Evolutionary conservation across 2,113 vertebrate species (phyloP), one percentile per base, ranked within the genome.

Genomic region (Siniperca knerii): DNA sequence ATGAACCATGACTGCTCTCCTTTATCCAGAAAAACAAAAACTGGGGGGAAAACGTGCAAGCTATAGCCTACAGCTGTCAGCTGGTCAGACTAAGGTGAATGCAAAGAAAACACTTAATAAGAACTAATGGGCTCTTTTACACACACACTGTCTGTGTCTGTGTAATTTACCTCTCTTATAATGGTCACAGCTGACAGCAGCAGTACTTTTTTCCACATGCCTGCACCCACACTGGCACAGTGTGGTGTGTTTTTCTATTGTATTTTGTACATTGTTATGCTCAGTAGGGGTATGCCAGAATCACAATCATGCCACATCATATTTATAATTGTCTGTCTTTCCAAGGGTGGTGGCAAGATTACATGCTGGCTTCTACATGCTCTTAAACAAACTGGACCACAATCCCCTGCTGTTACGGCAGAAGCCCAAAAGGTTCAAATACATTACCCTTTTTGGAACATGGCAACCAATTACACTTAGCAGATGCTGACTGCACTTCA

Each of bases 91-190:
- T 55, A 54, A 81, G 44, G 65, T 69, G 77, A 86, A 87, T 46
- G 73, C 78, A 87, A 80, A 89, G 69, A 81, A 85, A 88, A 77
- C 58, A 82, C 67, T 74, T 85, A 69, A 88, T 75, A 82, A 84
- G 69, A 85, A 88, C 83, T 90, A 89, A 89, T 85, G 67, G 73
- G 69, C 35, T 90, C 65, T 54, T 86, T 67, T 37, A 87, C 50
- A 82, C 67, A 52, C 29, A 29, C 29, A 29, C 54, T 73, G 25
- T 35, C 33, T 6, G 62, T 57, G 40, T 69, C 55, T 80, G 44
- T 81, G 74, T 76, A 81, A 87, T 87, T 77, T 83, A 75, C 62
- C 79, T 77, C 18, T 25, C 35, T 80, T 75, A 61, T 85, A 83
- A 78, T 73, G 23, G 82, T 61, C 82, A 58, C 75, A 83, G 82